Conservation (phyloP, 2,888 invertebrate genomes). For the Linnaemya vulpina region DNA sequence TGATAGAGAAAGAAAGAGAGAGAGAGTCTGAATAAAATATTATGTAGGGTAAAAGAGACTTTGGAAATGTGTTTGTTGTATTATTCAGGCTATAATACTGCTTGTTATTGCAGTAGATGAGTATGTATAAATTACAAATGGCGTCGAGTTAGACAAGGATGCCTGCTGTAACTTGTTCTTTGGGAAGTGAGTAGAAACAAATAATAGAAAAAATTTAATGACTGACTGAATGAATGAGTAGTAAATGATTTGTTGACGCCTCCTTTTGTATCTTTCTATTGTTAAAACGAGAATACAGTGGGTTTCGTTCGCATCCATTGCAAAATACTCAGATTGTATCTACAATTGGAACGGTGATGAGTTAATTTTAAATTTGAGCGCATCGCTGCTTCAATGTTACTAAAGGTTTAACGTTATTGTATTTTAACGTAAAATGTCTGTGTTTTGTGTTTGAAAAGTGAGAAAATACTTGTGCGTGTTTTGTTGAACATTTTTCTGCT, state of each 20-base stretch:
- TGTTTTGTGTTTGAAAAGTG: constrained; percentile 19
- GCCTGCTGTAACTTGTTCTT: neutral
- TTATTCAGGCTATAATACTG: constrained; percentile 43
- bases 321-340: constrained; percentile 69
- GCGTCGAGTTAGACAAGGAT: constrained; percentile 66
- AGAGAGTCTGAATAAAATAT: neutral
- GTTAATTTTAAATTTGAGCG: constrained; percentile 70
- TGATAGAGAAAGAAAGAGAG: constrained; percentile 25
- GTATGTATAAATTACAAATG: constrained; percentile 67
- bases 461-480: constrained; percentile 23
- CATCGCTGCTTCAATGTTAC: constrained; percentile 48
- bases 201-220: neutral
- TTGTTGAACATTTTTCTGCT: constrained; percentile 26
- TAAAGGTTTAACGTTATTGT: constrained; percentile 40
- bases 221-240: constrained; percentile 25
- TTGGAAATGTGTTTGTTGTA: neutral
- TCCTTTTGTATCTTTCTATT: constrained; percentile 57
- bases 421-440: constrained; percentile 27
- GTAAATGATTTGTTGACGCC: constrained; percentile 56
- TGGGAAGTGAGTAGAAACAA: neutral
- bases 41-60: constrained; percentile 9
- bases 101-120: constrained; percentile 49
- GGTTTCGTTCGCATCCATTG: constrained; percentile 69
- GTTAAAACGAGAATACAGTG: constrained; percentile 40
- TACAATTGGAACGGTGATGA: constrained; percentile 71